Conservation (phyloP, 2,888 invertebrate species). For the Lochmaea capreae region DNA sequence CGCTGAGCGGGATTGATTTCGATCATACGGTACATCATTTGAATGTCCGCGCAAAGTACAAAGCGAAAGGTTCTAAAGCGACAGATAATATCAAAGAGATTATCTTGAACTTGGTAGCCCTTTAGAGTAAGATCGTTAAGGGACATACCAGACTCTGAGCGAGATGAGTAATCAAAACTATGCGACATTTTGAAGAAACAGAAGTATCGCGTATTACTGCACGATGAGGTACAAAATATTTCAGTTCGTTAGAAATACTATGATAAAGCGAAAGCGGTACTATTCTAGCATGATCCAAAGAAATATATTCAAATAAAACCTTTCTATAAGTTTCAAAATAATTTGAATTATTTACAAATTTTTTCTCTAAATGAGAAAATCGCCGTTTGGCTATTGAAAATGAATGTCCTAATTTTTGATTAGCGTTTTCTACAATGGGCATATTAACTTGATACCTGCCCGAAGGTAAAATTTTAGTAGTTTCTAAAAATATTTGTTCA, state of each 20-base stretch:
- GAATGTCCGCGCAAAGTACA: too few species aligned
- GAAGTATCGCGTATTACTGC: too few species aligned
- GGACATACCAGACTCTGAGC: too few species aligned
- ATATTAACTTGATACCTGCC: slow-evolving; percentile 5
- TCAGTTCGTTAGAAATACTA: background rate
- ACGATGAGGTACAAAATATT: too few species aligned
- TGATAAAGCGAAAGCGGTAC: background rate
- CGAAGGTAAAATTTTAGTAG: background rate
- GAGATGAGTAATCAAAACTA: too few species aligned
- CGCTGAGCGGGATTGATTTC: background rate
- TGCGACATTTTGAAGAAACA: too few species aligned
- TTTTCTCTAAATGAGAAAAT: background rate
- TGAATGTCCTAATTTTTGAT: background rate
- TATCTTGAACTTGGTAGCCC: too few species aligned
- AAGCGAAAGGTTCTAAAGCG: too few species aligned
- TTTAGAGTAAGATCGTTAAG: too few species aligned
- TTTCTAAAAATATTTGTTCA: slow-evolving; percentile 2
- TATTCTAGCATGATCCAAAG: too few species aligned
- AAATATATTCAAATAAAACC: background rate
- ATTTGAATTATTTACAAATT: background rate
- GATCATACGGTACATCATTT: background rate
- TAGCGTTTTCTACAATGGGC: background rate
- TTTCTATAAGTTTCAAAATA: background rate
- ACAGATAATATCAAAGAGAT: too few species aligned
- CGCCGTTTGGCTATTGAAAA: background rate